Conservation (phyloP, 2,113 vertebrate species). For the mouse (Mus musculus) region GRCm39 chr11:95579001-95579500, state of each 20-base stretch:
- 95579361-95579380: background rate
- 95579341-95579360: background rate
- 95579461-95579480: slow-evolving; percentile 10
- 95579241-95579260: background rate
- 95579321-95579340: background rate
- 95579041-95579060: background rate
- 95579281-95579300: no score
- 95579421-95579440: slow-evolving; percentile 85
- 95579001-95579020: background rate
- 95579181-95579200: background rate
- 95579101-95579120: background rate
- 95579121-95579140: background rate
- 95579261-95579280: accelerated
- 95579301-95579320: background rate
- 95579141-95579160: no score
- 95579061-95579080: background rate
- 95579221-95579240: slow-evolving; percentile 14
- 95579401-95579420: slow-evolving; percentile 55
- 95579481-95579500: background rate
- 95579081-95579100: background rate
- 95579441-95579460: slow-evolving; percentile 78
- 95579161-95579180: background rate
- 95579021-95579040: slow-evolving; percentile 1
- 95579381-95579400: background rate
- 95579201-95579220: slow-evolving; percentile 13